phyloP scores from a whole-genome alignment of 2,113 vertebrate species.

The Percopsis transmontana region DNA sequence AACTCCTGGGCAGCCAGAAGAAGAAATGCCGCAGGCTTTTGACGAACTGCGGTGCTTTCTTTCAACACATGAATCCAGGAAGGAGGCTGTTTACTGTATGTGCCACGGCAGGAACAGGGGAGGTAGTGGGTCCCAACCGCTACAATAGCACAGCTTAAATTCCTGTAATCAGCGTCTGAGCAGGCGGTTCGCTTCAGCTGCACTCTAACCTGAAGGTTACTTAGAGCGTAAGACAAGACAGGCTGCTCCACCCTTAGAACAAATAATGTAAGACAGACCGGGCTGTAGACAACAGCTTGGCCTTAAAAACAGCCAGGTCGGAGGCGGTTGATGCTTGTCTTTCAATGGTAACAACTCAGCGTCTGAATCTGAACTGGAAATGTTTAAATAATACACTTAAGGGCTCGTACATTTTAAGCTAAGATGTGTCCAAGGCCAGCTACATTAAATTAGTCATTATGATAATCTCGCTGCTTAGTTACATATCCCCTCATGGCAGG shows the following conservation, averaged over 20 bases:
- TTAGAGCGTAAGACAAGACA: not conserved
- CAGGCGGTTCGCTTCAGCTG: not conserved
- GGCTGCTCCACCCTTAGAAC: not conserved
- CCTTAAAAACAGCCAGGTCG: not conserved
- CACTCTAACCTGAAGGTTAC: not conserved
- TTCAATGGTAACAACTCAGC: not conserved
- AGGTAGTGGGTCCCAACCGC: conserved; percentile 13
- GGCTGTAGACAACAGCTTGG: not conserved
- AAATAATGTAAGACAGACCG: not conserved
- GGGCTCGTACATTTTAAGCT: not conserved
- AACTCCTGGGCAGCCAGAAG: conserved; percentile 66
- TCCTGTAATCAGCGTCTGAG: conserved; percentile 10
- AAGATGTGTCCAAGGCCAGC: too few relatives aligned
- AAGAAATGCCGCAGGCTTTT: conserved; percentile 55
- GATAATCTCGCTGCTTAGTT: too few relatives aligned
- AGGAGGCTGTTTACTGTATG: conserved; percentile 59
- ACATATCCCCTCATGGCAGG: not conserved
- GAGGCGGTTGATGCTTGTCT: too few relatives aligned
- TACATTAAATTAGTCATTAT: too few relatives aligned
- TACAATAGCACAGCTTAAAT: conserved; percentile 29
- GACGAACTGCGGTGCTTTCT: conserved; percentile 41
- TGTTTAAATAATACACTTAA: not conserved
- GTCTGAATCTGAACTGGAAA: not conserved
- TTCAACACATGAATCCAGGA: conserved; percentile 56
- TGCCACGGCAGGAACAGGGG: conserved; percentile 32